Evolutionary conservation across 2,113 vertebrate species (phyloP), one percentile per base, ranked within the genome.

Genomic region (Chaenogobius annularis): DNA sequence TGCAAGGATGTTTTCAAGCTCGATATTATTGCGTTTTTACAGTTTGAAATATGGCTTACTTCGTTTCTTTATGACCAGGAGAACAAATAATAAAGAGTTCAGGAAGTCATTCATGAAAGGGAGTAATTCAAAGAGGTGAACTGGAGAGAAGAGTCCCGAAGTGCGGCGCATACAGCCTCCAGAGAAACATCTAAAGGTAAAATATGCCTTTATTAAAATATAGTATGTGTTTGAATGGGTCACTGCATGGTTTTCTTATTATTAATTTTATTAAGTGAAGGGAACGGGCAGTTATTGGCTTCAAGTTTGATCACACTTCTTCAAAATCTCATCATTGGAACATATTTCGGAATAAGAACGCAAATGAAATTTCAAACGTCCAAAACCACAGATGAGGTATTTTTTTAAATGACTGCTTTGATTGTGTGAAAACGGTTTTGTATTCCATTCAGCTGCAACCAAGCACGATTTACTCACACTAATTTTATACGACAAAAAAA

Each of bases 71-170:
- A 23, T 35, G 40, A 10, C 58, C 23, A 59, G 56, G 52, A 72
- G 10, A 17, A 40, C 20, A 61, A 68, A 61, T 17, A 68, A 23
- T 14, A 54, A 3, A 19, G 0, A 22, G 63, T 66, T 65, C 40
- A 66, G 13, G 19, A 67, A n/a, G 3, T 3, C 40, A 54, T 7
- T 15, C n/a, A 22, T 26, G 56, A 43, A 22, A 11, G n/a, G 5
- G 1, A 10, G 46, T n/a, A 66, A 58, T 59, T 59, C 14, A 61
- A 55, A 15, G 46, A 37, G 35, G 0, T 66, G 54, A 61, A 76
- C 66, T 13, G 10, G n/a, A 9, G 54, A 75, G 26, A 59, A 40
- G 40, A 54, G 23, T 73, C 79, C 54, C 66, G 43, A 4, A 17
- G 55, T 67, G 68, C 20, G 23, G 26, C 5, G 54, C 1, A 13